Conservation (phyloP, 2,888 invertebrate species). For the Drosophila melanosoma region DNA sequence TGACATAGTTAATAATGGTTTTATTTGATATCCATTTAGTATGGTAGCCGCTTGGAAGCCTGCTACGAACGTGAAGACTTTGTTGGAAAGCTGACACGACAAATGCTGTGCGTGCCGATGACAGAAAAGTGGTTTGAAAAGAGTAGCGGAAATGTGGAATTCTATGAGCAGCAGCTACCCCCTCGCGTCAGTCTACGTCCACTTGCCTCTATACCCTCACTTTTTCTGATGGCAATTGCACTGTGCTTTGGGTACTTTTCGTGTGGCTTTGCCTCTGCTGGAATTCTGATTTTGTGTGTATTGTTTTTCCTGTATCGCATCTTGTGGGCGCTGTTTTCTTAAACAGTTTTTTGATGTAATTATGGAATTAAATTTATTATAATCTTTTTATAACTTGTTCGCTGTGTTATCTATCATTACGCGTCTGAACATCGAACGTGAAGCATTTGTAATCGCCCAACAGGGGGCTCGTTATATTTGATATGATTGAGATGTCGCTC, state of each 20-base stretch:
- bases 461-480: neutral
- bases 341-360: conserved; percentile 22
- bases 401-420: neutral
- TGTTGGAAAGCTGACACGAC: conserved; percentile 81
- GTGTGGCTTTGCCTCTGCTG: conserved; percentile 77
- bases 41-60: conserved; percentile 87
- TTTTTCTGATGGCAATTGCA: conserved; percentile 63
- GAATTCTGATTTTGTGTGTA: conserved; percentile 71
- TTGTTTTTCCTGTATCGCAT: conserved; percentile 71
- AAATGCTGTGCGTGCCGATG: conserved; percentile 82
- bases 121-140: conserved; percentile 84
- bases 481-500: neutral
- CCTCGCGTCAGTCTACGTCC: conserved; percentile 82
- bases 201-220: conserved; percentile 79
- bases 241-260: conserved; percentile 72
- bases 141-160: conserved; percentile 70
- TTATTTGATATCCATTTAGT: conserved; percentile 86
- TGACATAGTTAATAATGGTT: neutral
- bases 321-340: conserved; percentile 78
- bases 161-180: conserved; percentile 79
- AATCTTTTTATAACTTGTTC: conserved; percentile 13
- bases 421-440: neutral
- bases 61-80: conserved; percentile 87
- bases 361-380: conserved; percentile 13
- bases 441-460: neutral